A percentile compares a stretch with the other conserved stretches of the same genome.
These are phyloP conservation scores for Lochmaea capreae DNA, from an alignment of 2,888 invertebrate genomes.

Conservation along the genomic window DNA sequence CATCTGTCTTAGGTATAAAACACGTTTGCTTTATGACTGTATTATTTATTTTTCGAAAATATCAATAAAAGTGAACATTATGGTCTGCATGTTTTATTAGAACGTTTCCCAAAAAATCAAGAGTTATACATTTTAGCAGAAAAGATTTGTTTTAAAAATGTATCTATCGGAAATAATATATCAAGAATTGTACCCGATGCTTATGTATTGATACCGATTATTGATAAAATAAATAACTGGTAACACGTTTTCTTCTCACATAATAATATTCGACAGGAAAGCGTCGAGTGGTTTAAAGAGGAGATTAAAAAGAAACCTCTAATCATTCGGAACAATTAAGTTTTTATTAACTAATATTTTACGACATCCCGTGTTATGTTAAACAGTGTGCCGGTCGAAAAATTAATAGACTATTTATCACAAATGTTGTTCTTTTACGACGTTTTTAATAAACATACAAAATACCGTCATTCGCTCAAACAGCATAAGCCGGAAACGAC, in stretches of 20 bases:
- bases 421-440: conserved; percentile 33
- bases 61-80: background rate
- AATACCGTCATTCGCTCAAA: conserved; percentile 18
- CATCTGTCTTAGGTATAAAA: conserved; percentile 10
- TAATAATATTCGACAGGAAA: background rate
- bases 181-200: too few relatives aligned
- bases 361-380: conserved; percentile 37
- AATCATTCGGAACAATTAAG: conserved; percentile 39
- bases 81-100: background rate
- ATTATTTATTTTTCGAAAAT: background rate
- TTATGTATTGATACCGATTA: too few relatives aligned
- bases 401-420: conserved; percentile 42
- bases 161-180: too few relatives aligned
- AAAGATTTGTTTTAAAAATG: background rate
- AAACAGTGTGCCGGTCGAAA: background rate
- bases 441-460: conserved; percentile 43
- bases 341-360: conserved; percentile 43
- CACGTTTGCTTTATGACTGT: background rate
- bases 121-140: background rate
- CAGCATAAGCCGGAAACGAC: conserved; percentile 37
- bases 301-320: conserved; percentile 28
- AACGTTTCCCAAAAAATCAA: background rate
- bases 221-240: too few relatives aligned
- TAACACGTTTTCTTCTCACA: too few relatives aligned
- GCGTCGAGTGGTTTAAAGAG: conserved; percentile 3